phyloP scores from a whole-genome alignment of 2,888 invertebrate genomes.

The Plemyria rubiginata region DNA sequence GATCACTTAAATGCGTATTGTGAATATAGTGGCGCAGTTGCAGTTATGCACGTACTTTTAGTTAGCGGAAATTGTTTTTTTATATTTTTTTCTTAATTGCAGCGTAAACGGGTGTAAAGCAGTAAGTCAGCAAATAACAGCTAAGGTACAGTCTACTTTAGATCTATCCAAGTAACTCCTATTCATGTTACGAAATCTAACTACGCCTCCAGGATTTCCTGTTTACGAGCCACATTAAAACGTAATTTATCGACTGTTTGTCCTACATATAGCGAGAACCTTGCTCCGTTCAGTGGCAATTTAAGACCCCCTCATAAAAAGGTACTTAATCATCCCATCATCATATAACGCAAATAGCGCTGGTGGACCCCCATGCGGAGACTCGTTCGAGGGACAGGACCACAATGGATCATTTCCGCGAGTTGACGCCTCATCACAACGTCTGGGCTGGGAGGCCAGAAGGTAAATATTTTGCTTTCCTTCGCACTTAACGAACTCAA shows the following conservation, averaged over 20 bases:
- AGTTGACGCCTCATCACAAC: conserved; percentile 66
- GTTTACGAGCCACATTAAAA: conserved; percentile 30
- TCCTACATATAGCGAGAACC: conserved; percentile 36
- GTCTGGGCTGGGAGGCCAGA: too few species aligned
- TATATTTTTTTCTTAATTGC: neutral
- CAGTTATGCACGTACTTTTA: neutral
- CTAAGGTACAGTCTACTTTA: neutral
- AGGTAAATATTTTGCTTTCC: conserved; percentile 14
- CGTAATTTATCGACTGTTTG: conserved; percentile 38
- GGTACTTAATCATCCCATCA: conserved; percentile 69
- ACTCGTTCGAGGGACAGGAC: conserved; percentile 55
- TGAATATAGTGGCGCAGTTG: neutral
- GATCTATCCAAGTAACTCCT: neutral
- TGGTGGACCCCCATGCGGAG: conserved; percentile 65
- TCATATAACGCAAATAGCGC: conserved; percentile 62
- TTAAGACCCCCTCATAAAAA: conserved; percentile 62
- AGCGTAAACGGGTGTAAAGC: neutral
- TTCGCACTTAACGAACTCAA: neutral
- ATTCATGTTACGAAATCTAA: conserved; percentile 13
- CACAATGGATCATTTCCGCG: conserved; percentile 78
- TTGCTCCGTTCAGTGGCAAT: conserved; percentile 46
- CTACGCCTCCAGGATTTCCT: conserved; percentile 25
- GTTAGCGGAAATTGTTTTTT: neutral
- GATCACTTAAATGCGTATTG: neutral
- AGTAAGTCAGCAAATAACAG: neutral